Evolutionary conservation across 2,888 invertebrate genomes (phyloP).

Genomic region (Apoderus coryli): DNA sequence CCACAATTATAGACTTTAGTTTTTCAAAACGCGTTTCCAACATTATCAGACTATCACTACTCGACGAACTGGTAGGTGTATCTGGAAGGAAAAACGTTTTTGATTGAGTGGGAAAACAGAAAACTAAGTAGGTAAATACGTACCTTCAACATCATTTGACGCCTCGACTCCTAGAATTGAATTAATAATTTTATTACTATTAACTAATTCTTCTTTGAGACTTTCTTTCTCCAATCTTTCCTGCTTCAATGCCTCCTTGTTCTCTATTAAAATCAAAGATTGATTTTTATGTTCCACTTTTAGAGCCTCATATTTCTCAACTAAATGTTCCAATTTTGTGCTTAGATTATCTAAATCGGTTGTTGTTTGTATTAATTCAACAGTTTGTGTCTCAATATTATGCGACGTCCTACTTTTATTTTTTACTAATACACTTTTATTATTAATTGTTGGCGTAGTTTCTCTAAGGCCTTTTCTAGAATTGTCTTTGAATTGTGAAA

Average conservation of each 20-base stretch:
- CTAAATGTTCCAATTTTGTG: slow-evolving; percentile 40
- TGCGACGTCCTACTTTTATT: slow-evolving; percentile 46
- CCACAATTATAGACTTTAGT: slow-evolving; percentile 57
- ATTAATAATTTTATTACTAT: slow-evolving; percentile 57
- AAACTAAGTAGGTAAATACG: too few relatives aligned
- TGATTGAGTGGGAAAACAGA: too few relatives aligned
- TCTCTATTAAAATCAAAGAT: slow-evolving; percentile 35
- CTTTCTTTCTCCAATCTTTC: slow-evolving; percentile 61
- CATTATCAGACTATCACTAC: slow-evolving; percentile 54
- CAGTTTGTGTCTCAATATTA: slow-evolving; percentile 65
- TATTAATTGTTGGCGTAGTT: slow-evolving; percentile 16
- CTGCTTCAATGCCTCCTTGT: slow-evolving; percentile 47
- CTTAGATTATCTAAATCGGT: slow-evolving; percentile 47
- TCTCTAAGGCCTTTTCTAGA: slow-evolving; percentile 18
- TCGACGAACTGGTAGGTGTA: slow-evolving; percentile 21
- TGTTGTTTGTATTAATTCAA: slow-evolving; percentile 69
- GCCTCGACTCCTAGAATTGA: slow-evolving; percentile 41
- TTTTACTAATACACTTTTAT: slow-evolving; percentile 30
- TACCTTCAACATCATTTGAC: slow-evolving; percentile 42
- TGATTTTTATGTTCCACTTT: slow-evolving; percentile 31
- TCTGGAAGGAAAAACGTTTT: slow-evolving; percentile 19
- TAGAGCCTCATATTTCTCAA: slow-evolving; percentile 46
- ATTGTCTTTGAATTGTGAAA: too few relatives aligned
- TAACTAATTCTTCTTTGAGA: slow-evolving; percentile 56
- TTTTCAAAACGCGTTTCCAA: slow-evolving; percentile 61